Evolutionary conservation across 2,113 vertebrate genomes (phyloP), one percentile per base, ranked within the genome.

Genomic region (Rhinogobius similis): DNA sequence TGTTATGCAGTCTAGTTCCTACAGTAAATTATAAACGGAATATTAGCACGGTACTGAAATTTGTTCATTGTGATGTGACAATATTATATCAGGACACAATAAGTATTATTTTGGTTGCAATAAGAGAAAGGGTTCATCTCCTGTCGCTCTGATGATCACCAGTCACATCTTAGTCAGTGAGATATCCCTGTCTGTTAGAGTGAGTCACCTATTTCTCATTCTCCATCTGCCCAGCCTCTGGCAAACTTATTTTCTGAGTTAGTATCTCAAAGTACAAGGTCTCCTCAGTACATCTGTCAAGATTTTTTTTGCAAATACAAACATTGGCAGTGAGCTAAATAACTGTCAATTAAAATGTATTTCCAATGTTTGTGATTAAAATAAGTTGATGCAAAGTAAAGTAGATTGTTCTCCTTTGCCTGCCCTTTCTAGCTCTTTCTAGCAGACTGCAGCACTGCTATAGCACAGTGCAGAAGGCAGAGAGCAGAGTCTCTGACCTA

Each of bases 401-500:
- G 64, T 56, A 55, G 66, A 81, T 67, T 71, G 78, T 83, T 85
- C 78, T 79, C 50, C 65, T 68, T 77, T 77, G 65, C 84, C 73
- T 77, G 84, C 78, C 84, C 82, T 88, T 65, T 76, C 76, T 65
- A 70, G 80, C 70, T 82, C 82, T 86, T 83, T 82, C 66, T 65
- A 73, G 79, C 75, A 84, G 86, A 43, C 82, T 88, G 84, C 77
- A 74, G 81, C 75, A 86, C 48, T 73, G 73, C 76, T 70, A 10
- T 61, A 78, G 75, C 82, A 74, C 66, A 78, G 79, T 82, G 83
- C 81, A 88, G 79, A 77, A 78, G 79, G 76, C 81, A 88, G 86
- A 85, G 88, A 88, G 83, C 88, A 87, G 82, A 91, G 86, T 77
- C 87, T 92, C 83, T 93, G 93, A 93, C 93, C 92, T 93, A 92